These are phyloP conservation scores for Carassius carassius DNA, from an alignment of 2,113 vertebrate species.

Conservation along the genomic window DNA sequence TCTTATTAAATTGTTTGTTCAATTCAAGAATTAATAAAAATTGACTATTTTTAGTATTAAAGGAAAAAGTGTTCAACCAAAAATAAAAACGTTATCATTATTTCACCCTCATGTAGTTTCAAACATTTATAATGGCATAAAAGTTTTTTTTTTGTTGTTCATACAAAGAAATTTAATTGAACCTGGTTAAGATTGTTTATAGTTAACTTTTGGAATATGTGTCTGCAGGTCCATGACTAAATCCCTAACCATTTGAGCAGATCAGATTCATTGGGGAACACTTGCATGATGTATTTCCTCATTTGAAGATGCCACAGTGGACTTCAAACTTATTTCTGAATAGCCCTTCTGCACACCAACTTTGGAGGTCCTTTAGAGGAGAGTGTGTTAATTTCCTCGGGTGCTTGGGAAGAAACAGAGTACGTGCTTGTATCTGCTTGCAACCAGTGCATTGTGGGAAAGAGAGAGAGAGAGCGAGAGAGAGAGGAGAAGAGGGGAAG, in stretches of 20 bases:
- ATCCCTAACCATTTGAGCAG: not conserved
- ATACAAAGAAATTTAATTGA: not conserved
- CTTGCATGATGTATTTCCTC: not conserved
- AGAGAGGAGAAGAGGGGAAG: conserved; percentile 7
- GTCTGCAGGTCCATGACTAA: not conserved
- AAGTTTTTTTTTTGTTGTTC: too few species aligned
- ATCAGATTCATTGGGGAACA: not conserved
- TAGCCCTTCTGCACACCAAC: conserved; percentile 35
- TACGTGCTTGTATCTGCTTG: not conserved
- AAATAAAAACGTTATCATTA: not conserved
- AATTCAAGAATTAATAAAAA: not conserved
- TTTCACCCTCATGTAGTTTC: too few species aligned
- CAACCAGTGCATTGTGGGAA: conserved; percentile 37
- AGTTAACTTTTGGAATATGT: not conserved
- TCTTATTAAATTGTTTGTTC: not conserved
- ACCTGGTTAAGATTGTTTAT: not conserved
- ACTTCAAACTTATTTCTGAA: conserved; percentile 33
- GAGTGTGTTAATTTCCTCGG: conserved; percentile 48
- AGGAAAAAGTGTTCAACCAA: too few species aligned
- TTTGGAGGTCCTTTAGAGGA: conserved; percentile 37
- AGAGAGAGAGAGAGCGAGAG: not conserved
- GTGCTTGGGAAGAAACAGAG: conserved; percentile 19
- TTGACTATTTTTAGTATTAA: not conserved
- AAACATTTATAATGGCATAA: too few species aligned
- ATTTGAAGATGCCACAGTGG: conserved; percentile 20